Conservation (phyloP, 2,888 invertebrate species). For the Podabrus alpinus region DNA sequence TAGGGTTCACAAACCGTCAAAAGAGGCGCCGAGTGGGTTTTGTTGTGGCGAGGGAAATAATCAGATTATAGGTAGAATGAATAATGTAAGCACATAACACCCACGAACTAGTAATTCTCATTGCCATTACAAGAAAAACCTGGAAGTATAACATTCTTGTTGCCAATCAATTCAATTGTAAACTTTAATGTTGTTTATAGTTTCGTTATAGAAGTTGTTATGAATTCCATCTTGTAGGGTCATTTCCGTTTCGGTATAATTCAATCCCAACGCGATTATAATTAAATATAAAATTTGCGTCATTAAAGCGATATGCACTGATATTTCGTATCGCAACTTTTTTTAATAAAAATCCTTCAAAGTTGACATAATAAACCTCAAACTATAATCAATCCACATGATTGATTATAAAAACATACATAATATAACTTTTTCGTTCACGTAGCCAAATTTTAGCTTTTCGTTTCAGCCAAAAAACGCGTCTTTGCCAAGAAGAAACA, state of each 20-base stretch:
- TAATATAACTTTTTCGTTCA: too few relatives aligned
- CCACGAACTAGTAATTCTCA: slow-evolving; percentile 12
- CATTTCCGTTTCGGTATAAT: slow-evolving; percentile 10
- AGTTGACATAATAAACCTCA: not conserved
- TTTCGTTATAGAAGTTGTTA: not conserved
- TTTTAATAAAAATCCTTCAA: not conserved
- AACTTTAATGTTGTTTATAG: not conserved
- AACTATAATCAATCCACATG: not conserved
- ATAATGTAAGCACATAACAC: slow-evolving; percentile 18
- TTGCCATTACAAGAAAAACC: not conserved
- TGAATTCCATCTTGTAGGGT: slow-evolving; percentile 8
- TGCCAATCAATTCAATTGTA: not conserved
- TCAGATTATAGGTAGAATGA: slow-evolving; percentile 33
- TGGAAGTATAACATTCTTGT: not conserved
- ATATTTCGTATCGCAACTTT: not conserved
- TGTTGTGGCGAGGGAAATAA: slow-evolving; percentile 31
- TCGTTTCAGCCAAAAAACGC: too few relatives aligned
- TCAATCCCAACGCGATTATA: not conserved
- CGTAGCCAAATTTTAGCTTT: too few relatives aligned
- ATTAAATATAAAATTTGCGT: not conserved
- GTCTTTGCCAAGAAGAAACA: too few relatives aligned
- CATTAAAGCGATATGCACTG: not conserved
- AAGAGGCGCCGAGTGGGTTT: slow-evolving; percentile 35
- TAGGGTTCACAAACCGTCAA: slow-evolving; percentile 28
- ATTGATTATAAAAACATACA: not conserved